Percentiles rank a stretch among this genome's conserved stretches.
These are phyloP conservation scores for Amazona ochrocephala DNA, from an alignment of 2,797 vertebrate genomes.

Conservation along the genomic window DNA sequence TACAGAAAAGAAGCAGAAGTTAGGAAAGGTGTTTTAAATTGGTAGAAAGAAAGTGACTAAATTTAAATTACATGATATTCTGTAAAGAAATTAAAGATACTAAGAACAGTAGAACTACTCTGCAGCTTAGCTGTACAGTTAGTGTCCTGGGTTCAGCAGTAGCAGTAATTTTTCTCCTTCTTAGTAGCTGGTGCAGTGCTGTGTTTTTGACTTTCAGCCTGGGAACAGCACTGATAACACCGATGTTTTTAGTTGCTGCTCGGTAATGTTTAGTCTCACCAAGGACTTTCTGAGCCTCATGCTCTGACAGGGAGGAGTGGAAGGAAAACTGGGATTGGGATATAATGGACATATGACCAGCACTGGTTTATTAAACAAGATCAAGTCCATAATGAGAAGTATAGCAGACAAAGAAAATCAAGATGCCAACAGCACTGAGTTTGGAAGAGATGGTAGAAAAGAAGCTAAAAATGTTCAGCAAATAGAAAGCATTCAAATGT, in stretches of 20 bases:
- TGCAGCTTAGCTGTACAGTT: not conserved
- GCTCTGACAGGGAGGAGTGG: too few relatives aligned
- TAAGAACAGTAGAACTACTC: not conserved
- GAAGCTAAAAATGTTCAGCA: not conserved
- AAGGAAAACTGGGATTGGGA: not conserved
- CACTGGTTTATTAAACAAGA: not conserved
- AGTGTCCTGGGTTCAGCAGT: too few relatives aligned
- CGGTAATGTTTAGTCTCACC: too few relatives aligned
- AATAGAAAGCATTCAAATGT: not conserved
- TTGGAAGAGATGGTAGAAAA: not conserved
- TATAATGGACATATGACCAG: not conserved
- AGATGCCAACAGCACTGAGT: not conserved
- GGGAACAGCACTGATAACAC: too few relatives aligned
- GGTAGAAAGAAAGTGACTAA: not conserved
- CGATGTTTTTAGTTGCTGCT: too few relatives aligned
- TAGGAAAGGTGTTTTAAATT: not conserved
- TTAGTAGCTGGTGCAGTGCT: too few relatives aligned
- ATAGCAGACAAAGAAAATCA: not conserved
- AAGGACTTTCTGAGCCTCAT: too few relatives aligned
- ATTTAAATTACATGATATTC: not conserved
- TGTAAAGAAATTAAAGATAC: not conserved
- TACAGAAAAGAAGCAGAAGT: not conserved
- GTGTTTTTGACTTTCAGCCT: too few relatives aligned
- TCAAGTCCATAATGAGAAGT: not conserved
- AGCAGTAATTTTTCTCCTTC: too few relatives aligned